Evolutionary conservation across 2,113 vertebrate genomes (phyloP).

Genomic region (Psophia crepitans): DNA sequence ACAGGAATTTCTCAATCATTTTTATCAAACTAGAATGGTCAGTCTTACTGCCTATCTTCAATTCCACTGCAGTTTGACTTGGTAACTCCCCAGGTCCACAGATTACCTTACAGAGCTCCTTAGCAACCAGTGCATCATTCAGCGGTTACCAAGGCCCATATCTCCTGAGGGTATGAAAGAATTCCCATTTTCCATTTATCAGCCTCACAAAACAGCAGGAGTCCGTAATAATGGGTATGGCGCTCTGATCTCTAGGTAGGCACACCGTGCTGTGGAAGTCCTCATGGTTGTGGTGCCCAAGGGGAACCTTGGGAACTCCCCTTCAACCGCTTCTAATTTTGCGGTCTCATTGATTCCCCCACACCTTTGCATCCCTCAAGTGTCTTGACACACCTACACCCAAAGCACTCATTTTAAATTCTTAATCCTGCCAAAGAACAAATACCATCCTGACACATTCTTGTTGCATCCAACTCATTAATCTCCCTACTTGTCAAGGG

Average conservation of each 20-base stretch:
- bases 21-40: not conserved
- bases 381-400: not conserved
- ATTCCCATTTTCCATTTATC: not conserved
- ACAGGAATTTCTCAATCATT: not conserved
- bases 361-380: not conserved
- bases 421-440: slow-evolving; percentile 11
- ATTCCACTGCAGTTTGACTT: not conserved
- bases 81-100: not conserved
- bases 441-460: not conserved
- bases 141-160: not conserved
- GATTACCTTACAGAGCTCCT: not conserved
- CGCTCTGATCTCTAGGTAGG: not conserved
- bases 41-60: not conserved
- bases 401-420: not conserved
- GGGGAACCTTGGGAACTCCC: not conserved
- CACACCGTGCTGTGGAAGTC: not conserved
- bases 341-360: not conserved
- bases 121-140: not conserved
- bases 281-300: not conserved
- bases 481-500: slow-evolving; percentile 22
- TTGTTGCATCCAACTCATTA: not conserved
- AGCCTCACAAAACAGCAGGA: not conserved
- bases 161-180: not conserved
- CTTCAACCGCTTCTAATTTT: not conserved
- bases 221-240: not conserved